These are phyloP conservation scores for Mobula hypostoma DNA, from an alignment of 2,113 vertebrate genomes.

Conservation along the genomic window DNA sequence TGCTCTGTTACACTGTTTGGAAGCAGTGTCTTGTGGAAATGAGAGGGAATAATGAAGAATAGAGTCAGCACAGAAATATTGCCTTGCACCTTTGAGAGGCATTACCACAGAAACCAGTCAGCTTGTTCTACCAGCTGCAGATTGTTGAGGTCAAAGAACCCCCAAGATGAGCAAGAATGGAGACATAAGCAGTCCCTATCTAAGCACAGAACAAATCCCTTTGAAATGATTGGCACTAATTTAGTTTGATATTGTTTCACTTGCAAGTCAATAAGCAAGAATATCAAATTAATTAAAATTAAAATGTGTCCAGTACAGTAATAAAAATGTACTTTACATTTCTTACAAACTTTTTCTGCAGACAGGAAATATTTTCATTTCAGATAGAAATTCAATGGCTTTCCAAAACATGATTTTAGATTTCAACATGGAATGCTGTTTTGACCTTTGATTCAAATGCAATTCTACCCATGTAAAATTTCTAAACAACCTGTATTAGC, in stretches of 20 bases:
- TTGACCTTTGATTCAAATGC: background rate
- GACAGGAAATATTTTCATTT: background rate
- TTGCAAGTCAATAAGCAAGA: background rate
- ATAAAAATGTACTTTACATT: background rate
- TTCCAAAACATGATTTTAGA: background rate
- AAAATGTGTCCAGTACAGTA: background rate
- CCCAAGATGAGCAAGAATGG: background rate
- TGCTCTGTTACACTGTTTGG: background rate
- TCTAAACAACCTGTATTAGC: background rate
- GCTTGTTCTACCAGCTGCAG: background rate
- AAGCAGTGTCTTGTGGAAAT: background rate
- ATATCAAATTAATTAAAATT: background rate
- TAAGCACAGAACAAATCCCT: background rate
- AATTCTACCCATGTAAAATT: background rate
- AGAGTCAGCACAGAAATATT: background rate
- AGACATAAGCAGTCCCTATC: background rate
- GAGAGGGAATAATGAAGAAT: background rate
- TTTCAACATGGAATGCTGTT: background rate
- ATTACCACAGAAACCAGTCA: background rate
- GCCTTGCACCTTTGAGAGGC: background rate
- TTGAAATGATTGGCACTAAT: background rate
- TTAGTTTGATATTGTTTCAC: background rate
- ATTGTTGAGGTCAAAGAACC: background rate
- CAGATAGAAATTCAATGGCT: background rate
- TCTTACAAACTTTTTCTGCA: background rate